These are phyloP conservation scores for Melinopterus prodromus DNA, from an alignment of 2,888 invertebrate species.

Conservation along the genomic window DNA sequence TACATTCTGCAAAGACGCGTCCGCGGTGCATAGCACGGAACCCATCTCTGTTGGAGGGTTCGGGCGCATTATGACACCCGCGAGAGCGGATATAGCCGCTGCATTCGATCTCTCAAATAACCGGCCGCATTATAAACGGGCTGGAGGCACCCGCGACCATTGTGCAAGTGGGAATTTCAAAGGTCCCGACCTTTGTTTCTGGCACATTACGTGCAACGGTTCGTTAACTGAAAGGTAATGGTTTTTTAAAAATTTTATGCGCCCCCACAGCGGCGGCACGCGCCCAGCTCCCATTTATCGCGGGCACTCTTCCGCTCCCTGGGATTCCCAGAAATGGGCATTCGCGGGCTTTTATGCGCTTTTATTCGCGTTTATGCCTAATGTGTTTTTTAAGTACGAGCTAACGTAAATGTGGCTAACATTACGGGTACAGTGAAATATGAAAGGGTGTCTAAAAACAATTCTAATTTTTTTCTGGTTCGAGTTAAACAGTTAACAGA, in stretches of 20 bases:
- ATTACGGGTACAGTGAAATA: not conserved
- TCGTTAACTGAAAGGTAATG: conserved; percentile 25
- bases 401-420: not conserved
- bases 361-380: not conserved
- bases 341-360: not conserved
- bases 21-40: not conserved
- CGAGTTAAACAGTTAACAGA: not conserved
- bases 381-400: not conserved
- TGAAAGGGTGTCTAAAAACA: not conserved
- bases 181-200: conserved; percentile 25
- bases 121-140: not conserved
- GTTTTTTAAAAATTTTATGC: conserved; percentile 15
- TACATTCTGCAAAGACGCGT: not conserved
- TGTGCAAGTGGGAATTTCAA: conserved; percentile 19
- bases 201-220: conserved; percentile 23
- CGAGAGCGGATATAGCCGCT: not conserved
- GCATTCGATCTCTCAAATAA: not conserved
- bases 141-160: not conserved
- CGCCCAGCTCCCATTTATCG: not conserved
- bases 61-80: not conserved
- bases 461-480: not conserved
- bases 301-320: not conserved
- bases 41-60: not conserved
- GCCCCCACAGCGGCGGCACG: conserved; percentile 7
- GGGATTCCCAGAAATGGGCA: not conserved